phyloP scores from a whole-genome alignment of 1,140 invertebrate species.

The Galleria mellonella region DNA sequence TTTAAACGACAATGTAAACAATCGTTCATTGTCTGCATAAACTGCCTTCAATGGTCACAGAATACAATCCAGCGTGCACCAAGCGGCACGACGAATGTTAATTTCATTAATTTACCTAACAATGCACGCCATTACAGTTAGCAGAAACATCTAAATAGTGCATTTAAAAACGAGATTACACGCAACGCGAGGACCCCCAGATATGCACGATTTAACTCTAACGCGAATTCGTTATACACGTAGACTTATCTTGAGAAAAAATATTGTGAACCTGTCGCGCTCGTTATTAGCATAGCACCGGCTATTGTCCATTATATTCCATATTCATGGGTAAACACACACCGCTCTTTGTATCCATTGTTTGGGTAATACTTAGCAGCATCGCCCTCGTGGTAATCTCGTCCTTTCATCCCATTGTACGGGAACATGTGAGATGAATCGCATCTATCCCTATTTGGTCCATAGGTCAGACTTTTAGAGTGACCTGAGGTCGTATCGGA shows the following conservation, averaged over 20 bases:
- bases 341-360: conserved; percentile 63
- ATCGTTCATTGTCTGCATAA: conserved; percentile 23
- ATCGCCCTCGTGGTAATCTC: conserved; percentile 56
- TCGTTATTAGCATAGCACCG: conserved; percentile 59
- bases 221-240: conserved; percentile 72
- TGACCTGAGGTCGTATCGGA: conserved; percentile 53
- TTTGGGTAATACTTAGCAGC: conserved; percentile 66
- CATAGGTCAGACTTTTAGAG: conserved; percentile 46
- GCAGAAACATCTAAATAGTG: conserved; percentile 57
- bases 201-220: conserved; percentile 65
- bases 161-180: conserved; percentile 62
- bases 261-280: conserved; percentile 58
- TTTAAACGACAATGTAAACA: conserved; percentile 1
- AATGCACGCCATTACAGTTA: conserved; percentile 43
- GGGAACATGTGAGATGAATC: conserved; percentile 24
- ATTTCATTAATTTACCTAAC: conserved; percentile 61
- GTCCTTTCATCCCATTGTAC: conserved; percentile 50
- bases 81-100: conserved; percentile 18
- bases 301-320: conserved; percentile 58
- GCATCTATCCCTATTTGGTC: conserved; percentile 38
- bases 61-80: conserved; percentile 2
- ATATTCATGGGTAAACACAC: conserved; percentile 71
- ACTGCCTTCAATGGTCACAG: background rate
- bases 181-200: conserved; percentile 30
- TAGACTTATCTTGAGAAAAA: conserved; percentile 64